Base-by-base conservation (phyloP, 2,888 invertebrate genomes). In the Lissocephala sabroskyi region DNA sequence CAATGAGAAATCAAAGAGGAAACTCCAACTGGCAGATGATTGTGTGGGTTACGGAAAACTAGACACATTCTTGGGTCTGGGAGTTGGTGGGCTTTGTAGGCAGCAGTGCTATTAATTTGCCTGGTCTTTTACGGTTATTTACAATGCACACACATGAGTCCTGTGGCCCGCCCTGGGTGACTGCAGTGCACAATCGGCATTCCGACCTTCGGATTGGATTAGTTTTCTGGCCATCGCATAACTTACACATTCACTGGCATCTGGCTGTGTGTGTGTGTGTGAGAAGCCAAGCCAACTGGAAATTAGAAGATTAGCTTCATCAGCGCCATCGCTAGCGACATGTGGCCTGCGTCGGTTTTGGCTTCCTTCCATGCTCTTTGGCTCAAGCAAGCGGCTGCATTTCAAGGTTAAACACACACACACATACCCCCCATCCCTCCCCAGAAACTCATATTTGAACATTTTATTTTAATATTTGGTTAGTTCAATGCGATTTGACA, bases 271-370 rank as follows among this genome's bases (percentile, higher is more conserved):
- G 23, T 23, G 3, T 23, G 29, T 23, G 10, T 35, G 45, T 66
- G 76, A 52, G 42, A 71, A 75, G 68, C 68, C 64, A 78, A 78
- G 76, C 67, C 78, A 75, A 59, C 79, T 78, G 71, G 73, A 71
- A 71, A 56, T 59, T 52, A 49, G 30, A 50, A 62, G 79, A 78
- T 71, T 75, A 78, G 76, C 60, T 41, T 35, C 29, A 10, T 4
- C 11, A 10, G 6, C 4, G 10, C 11, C 29, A 14, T 10, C 7
- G 10, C 16, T 17, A 6, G 4, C 9, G 13, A 5, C 5, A 6
- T 13, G 14, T 5, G 13, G 11, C 33, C 0, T 35, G 5, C 14
- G 2, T 17, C 1, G 13, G 5, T 32, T 32, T 32, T 32, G 30
- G 16, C 29, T 45, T 45, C 26, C 36, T 42, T 45, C 49, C 49